Conservation (phyloP, 2,888 invertebrate species). For the Cataglyphis altisquamis region DNA sequence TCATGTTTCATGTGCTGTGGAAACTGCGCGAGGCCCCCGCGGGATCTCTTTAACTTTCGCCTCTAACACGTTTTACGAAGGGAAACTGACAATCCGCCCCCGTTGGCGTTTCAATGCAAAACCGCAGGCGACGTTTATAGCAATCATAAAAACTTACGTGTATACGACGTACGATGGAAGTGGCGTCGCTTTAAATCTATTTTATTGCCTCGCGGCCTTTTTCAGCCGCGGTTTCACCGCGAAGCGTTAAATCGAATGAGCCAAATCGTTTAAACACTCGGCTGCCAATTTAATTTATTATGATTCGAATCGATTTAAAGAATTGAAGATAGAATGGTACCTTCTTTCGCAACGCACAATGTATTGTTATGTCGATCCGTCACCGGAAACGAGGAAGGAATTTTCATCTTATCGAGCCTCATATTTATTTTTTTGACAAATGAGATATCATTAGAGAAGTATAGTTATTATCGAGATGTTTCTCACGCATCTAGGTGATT, state of each 20-base stretch:
- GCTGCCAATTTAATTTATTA: conserved; percentile 17
- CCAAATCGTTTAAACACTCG: background rate
- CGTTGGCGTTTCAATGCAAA: conserved; percentile 33
- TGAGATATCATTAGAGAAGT: conserved; percentile 34
- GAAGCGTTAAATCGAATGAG: conserved; percentile 14
- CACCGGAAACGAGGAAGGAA: conserved; percentile 13
- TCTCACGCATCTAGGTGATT: conserved; percentile 68
- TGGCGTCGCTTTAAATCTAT: conserved; percentile 29
- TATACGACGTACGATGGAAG: conserved; percentile 14
- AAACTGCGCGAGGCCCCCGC: background rate
- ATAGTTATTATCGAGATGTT: conserved; percentile 66
- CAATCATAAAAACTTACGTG: conserved; percentile 30
- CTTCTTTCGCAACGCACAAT: background rate
- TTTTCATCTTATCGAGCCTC: conserved; percentile 9
- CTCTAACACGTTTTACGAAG: conserved; percentile 4
- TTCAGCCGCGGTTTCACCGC: background rate
- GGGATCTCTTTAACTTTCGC: conserved; percentile 43
- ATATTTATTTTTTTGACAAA: conserved; percentile 47
- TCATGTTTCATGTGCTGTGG: background rate
- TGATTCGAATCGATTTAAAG: background rate
- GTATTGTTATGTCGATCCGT: conserved; percentile 45
- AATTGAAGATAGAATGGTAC: background rate
- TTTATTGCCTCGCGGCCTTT: background rate
- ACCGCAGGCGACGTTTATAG: conserved; percentile 32
- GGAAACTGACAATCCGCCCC: conserved; percentile 2